Percentiles rank a stretch among this genome's conserved stretches.
Evolutionary conservation across 2,888 invertebrate genomes (phyloP).

Genomic region (Pyrocoelia pectoralis): DNA sequence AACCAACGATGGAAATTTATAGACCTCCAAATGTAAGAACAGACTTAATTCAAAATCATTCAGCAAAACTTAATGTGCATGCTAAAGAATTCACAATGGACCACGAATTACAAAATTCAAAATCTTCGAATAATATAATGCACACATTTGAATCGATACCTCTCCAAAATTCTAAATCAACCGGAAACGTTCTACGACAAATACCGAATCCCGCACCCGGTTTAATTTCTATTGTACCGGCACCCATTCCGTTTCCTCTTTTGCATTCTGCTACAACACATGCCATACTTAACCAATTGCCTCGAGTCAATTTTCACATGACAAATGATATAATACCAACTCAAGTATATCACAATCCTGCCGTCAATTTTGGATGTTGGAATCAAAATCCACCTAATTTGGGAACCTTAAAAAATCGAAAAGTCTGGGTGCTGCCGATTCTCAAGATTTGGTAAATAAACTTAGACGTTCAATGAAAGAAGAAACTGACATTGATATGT

Average conservation of each 20-base stretch:
- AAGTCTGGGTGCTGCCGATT: conserved; percentile 81
- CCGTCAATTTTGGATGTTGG: conserved; percentile 24
- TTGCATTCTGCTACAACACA: conserved; percentile 68
- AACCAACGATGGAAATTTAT: conserved; percentile 89
- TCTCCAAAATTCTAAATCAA: conserved; percentile 62
- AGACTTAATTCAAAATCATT: conserved; percentile 56
- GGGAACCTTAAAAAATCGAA: conserved; percentile 76
- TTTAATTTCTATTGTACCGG: conserved; percentile 50
- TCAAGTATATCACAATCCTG: conserved; percentile 63
- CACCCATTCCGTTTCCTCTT: conserved; percentile 56
- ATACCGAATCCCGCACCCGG: conserved; percentile 43
- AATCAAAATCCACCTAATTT: conserved; percentile 46
- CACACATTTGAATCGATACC: conserved; percentile 51
- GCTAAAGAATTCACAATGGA: conserved; percentile 91
- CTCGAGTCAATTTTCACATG: conserved; percentile 67
- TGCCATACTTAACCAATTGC: conserved; percentile 69
- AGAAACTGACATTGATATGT: conserved; percentile 78
- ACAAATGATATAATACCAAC: conserved; percentile 62
- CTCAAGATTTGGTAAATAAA: conserved; percentile 72
- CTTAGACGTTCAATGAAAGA: conserved; percentile 71
- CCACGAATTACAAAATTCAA: conserved; percentile 63
- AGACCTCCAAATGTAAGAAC: conserved; percentile 75
- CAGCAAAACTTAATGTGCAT: conserved; percentile 81
- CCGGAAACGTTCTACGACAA: conserved; percentile 75
- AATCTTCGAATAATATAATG: conserved; percentile 56